Evolutionary conservation across 2,797 vertebrate species (phyloP).

Genomic region (Xenops minutus): DNA sequence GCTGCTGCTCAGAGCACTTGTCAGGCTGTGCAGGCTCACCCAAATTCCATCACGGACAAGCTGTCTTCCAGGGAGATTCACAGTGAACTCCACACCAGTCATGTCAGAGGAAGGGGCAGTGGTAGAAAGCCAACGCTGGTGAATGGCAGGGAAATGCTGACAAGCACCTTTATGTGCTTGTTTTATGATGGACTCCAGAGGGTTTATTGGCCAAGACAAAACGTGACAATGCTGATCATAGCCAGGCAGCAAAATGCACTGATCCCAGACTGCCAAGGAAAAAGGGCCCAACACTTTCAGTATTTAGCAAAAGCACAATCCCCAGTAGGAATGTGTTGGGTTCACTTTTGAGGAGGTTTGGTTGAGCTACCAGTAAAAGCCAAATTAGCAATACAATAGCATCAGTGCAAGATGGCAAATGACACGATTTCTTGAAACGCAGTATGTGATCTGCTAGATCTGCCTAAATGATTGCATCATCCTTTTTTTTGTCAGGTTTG

Average conservation of each 20-base stretch:
- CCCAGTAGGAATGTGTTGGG: background rate
- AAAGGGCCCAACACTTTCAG: background rate
- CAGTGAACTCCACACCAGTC: background rate
- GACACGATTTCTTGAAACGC: background rate
- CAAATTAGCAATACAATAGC: background rate
- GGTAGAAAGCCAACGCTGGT: background rate
- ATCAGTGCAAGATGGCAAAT: background rate
- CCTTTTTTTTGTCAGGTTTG: background rate
- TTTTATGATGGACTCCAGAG: background rate
- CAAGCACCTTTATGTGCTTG: background rate
- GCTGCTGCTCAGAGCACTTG: background rate
- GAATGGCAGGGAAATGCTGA: background rate
- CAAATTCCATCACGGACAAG: background rate
- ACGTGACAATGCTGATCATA: background rate
- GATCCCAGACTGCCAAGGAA: background rate
- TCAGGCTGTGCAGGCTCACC: background rate
- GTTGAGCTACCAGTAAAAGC: background rate
- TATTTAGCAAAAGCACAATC: background rate
- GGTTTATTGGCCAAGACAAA: background rate
- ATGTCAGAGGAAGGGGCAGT: background rate
- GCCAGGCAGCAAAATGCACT: background rate
- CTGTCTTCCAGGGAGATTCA: constrained; percentile 12
- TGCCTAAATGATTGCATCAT: background rate
- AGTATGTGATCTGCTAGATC: background rate
- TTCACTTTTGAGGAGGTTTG: background rate